A percentile compares a stretch with the other conserved stretches of the same genome.
Conservation (phyloP, 1,140 invertebrate species). For the Drosophila pectinifera region DNA sequence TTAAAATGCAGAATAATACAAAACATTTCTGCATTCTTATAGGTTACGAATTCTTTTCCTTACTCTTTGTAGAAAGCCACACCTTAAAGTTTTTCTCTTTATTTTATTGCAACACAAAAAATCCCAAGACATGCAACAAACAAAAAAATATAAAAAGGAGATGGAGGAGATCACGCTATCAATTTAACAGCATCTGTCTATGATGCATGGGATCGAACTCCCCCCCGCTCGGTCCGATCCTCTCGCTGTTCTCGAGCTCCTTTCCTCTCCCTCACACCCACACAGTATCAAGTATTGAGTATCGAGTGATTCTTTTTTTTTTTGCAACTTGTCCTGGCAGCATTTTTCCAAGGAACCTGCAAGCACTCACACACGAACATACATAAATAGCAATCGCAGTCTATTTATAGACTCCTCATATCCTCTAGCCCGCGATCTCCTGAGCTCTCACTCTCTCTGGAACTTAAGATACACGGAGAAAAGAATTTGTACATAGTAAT, state of each 20-base stretch:
- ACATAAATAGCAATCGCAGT: slow-evolving; percentile 26
- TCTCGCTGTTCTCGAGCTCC: slow-evolving; percentile 13
- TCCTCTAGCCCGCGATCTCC: slow-evolving; percentile 34
- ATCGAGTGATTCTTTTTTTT: slow-evolving; percentile 8
- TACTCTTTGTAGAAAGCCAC: slow-evolving; percentile 35
- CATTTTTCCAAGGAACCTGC: slow-evolving; percentile 79
- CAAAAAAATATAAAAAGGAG: slow-evolving; percentile 5
- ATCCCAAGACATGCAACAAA: slow-evolving; percentile 60
- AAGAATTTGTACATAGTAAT: too few species aligned
- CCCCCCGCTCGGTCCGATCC: slow-evolving; percentile 27
- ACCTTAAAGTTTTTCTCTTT: slow-evolving; percentile 38
- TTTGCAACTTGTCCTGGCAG: slow-evolving; percentile 49
- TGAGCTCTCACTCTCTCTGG: slow-evolving; percentile 33
- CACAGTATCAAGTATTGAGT: slow-evolving; percentile 23
- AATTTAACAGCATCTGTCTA: slow-evolving; percentile 83
- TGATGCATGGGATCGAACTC: slow-evolving; percentile 64
- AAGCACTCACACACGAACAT: slow-evolving; percentile 31
- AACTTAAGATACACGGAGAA: slow-evolving; percentile 49
- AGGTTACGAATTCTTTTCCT: slow-evolving; percentile 1
- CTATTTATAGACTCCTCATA: slow-evolving; percentile 65
- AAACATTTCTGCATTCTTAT: background rate
- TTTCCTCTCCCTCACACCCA: slow-evolving; percentile 28
- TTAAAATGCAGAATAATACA: background rate
- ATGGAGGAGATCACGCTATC: slow-evolving; percentile 66
- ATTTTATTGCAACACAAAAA: background rate